Evolutionary conservation across 2,113 vertebrate genomes (phyloP).

Genomic region (Excalfactoria chinensis): DNA sequence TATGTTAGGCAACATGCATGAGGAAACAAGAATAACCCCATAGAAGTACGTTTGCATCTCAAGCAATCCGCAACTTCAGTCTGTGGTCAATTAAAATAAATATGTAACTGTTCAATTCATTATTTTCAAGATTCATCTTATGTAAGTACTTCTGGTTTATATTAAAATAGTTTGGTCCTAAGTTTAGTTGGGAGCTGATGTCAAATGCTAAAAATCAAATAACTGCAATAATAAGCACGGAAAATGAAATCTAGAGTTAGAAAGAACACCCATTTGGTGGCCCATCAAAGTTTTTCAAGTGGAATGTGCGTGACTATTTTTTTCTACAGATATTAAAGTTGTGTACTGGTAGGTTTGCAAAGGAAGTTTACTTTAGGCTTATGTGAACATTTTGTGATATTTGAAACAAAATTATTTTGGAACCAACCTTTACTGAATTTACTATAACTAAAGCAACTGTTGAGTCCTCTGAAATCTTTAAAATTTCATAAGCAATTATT

Average conservation of each 20-base stretch:
- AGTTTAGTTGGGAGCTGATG: not conserved
- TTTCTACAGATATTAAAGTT: not conserved
- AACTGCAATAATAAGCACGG: not conserved
- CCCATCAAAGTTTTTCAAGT: not conserved
- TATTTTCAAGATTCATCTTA: constrained; percentile 1
- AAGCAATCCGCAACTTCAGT: not conserved
- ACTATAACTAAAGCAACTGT: not conserved
- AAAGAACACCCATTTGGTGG: not conserved
- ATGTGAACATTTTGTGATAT: not conserved
- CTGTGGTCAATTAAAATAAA: constrained; percentile 46
- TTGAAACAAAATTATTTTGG: not conserved
- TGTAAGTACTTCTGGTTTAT: not conserved
- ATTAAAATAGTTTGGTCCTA: constrained; percentile 1
- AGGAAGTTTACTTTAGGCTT: not conserved
- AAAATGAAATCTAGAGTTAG: not conserved
- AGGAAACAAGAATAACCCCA: not conserved
- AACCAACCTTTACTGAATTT: not conserved
- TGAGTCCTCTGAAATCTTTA: not conserved
- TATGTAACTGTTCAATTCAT: not conserved
- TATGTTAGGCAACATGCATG: not conserved
- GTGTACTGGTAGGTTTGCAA: not conserved
- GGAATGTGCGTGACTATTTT: not conserved
- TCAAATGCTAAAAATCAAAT: not conserved
- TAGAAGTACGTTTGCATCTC: constrained; percentile 25
- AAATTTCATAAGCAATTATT: not conserved